Percentiles rank a stretch among this genome's conserved stretches.
phyloP scores from a whole-genome alignment of 2,888 invertebrate species.

The Ophion costatus region DNA sequence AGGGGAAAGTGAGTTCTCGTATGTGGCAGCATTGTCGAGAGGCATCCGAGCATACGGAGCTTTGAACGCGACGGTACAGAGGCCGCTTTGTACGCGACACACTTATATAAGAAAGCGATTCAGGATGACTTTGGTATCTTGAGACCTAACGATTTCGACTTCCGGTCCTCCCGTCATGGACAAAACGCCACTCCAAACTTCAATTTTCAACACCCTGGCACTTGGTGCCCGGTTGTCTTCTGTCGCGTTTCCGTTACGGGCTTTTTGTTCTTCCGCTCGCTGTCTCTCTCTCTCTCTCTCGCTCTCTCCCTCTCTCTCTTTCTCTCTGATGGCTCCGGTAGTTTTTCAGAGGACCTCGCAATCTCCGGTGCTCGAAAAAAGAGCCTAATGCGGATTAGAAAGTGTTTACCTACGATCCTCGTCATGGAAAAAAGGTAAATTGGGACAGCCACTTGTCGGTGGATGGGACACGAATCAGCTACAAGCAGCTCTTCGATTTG shows the following conservation, averaged over 20 bases:
- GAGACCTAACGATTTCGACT: slow-evolving; percentile 28
- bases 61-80: slow-evolving; percentile 47
- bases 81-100: slow-evolving; percentile 39
- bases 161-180: slow-evolving; percentile 55
- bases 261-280: not conserved
- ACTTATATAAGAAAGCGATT: slow-evolving; percentile 41
- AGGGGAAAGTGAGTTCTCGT: slow-evolving; percentile 33
- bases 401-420: too few species aligned
- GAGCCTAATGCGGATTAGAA: too few species aligned
- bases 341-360: too few species aligned
- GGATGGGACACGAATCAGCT: too few species aligned
- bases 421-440: too few species aligned
- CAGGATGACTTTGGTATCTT: not conserved
- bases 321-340: too few species aligned
- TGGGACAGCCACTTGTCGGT: too few species aligned
- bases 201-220: not conserved
- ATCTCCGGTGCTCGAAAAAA: too few species aligned
- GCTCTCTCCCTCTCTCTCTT: too few species aligned
- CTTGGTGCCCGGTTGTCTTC: not conserved
- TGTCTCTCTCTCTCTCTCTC: too few species aligned
- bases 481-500: too few species aligned
- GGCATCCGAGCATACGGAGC: slow-evolving; percentile 61
- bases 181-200: slow-evolving; percentile 13
- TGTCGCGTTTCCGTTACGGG: too few species aligned
- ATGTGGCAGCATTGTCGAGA: slow-evolving; percentile 54